Evolutionary conservation across 2,797 vertebrate species (phyloP), one percentile per base, ranked within the genome.

Genomic region (Megaceryle alcyon): DNA sequence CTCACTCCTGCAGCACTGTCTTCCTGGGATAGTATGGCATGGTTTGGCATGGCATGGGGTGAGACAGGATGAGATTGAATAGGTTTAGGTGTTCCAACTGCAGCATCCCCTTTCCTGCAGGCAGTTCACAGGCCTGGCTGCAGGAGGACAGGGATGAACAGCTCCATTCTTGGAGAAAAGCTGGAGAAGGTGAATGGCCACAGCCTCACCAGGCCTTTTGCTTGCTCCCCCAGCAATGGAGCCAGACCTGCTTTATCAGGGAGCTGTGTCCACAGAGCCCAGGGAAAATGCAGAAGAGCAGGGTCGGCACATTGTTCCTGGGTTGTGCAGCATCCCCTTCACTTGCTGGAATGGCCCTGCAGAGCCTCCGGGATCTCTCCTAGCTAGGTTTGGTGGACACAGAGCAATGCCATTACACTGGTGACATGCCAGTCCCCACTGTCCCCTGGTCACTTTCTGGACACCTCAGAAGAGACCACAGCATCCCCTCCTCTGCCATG

Each of bases 1-100:
- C n/a, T 79, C 4, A 0, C 0, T 88, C 20, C 17, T 76, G 33
- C 54, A 75, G 46, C 0, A 0, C n/a, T 7, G 4, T 16, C 2
- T 81, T 18, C 39, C 13, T 46, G 26, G 20, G 71, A 15, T 57
- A 80, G 35, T 39, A 33, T 51, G 43, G 33, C 53, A n/a, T 60
- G 21, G 57, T 13, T 9, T 60, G 56, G 25, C 21, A 31, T 14
- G 12, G 10, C 7, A 31, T 26, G 17, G 64, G 20, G 33, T 31
- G 39, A 31, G 66, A 18, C 25, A 20, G n/a, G 33, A 39, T 41
- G 29, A 28, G 75, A 19, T 56, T 75, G 22, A n/a, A 23, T 41
- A 48, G 39, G 41, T 20, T 60, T 48, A n/a, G 21, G 16, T 54
- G 39, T 2, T 44, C 19, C 63, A 63, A 18, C 3, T 75, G 33